These are phyloP conservation scores for Phrynosoma platyrhinos DNA, from an alignment of 2,113 vertebrate species.

Conservation along the genomic window DNA sequence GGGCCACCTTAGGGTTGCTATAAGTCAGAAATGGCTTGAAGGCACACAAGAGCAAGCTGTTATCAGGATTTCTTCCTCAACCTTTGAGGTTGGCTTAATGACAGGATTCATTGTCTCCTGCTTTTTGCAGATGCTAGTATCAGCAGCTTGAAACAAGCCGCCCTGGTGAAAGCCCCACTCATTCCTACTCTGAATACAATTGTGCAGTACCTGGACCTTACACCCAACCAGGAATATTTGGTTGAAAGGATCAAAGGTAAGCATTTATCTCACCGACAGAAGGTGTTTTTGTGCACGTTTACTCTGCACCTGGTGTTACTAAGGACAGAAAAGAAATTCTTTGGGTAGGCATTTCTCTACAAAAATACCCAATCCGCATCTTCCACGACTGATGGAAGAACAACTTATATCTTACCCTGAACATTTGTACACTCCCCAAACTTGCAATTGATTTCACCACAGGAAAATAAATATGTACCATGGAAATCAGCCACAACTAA, in stretches of 20 bases:
- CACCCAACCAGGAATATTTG: constrained; percentile 94
- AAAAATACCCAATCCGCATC: neutral
- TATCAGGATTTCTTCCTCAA: too few species aligned
- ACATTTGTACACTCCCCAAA: neutral
- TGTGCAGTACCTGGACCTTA: constrained; percentile 93
- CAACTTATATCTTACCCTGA: neutral
- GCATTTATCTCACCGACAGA: neutral
- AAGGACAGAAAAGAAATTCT: neutral
- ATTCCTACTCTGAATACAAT: constrained; percentile 91
- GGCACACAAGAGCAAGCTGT: neutral
- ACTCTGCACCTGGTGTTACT: rapidly evolving
- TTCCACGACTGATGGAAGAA: too few species aligned
- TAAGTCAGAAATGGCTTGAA: too few species aligned
- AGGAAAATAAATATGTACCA: neutral
- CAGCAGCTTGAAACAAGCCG: constrained; percentile 94
- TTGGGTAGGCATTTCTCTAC: neutral
- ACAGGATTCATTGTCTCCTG: neutral
- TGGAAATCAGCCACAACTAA: neutral
- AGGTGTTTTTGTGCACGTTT: rapidly evolving
- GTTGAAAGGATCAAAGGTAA: constrained; percentile 93
- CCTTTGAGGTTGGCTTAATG: too few species aligned
- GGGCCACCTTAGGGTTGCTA: too few species aligned
- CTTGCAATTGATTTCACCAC: neutral
- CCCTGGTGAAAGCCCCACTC: constrained; percentile 89
- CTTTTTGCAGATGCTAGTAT: constrained; percentile 89